Evolutionary conservation across 35 echinoderm and acorn worm species (phyloP), one percentile per base, ranked within the genome.

Genomic region (Chiridota heheva): DNA sequence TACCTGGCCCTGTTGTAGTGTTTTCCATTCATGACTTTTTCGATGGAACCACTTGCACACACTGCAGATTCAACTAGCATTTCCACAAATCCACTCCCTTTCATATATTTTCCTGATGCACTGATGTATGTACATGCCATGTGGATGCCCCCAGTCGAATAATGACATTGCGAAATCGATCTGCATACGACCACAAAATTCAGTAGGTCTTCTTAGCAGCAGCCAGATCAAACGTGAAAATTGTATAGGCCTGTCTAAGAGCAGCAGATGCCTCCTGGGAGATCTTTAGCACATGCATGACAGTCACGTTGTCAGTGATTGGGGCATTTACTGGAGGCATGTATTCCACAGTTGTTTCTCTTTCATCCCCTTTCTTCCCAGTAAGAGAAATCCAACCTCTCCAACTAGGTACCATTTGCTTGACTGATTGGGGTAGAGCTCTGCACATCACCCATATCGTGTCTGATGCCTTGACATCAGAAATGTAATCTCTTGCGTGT

Each of bases 91-190:
- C 77, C 85, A 68, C 85, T 87, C 4, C 85, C 73, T 44, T 80
- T 81, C 67, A 85, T 85, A 42, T 39, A 40, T 39, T 87, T 87
- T 77, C 73, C 85, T 25, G 81, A 49, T 27, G 85, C 85, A 80
- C 85, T 60, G 2, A 81, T 89, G 77, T 89, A 89, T 56, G 76
- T 35, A 62, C 86, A 89, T 42, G 86, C 76, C 77, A 82, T 82
- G 57, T 81, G 77, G 39, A 81, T 36, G 76, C 76, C 1, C 86
- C 86, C 16, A 89, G 77, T 41, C 77, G 63, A 45, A 89, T 89
- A 16, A 89, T 72, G 42, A 81, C 51, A 56, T 89, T 89, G 2
- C 40, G 16, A 37, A 77, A 86, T 40, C 37, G 13, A n/a, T 45
- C 39, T 86, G 84, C 58, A 59, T 86, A 62, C 2, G 31, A 42